Evolutionary conservation across 1,140 invertebrate genomes (phyloP).

Genomic region (Orchestia grillus): DNA sequence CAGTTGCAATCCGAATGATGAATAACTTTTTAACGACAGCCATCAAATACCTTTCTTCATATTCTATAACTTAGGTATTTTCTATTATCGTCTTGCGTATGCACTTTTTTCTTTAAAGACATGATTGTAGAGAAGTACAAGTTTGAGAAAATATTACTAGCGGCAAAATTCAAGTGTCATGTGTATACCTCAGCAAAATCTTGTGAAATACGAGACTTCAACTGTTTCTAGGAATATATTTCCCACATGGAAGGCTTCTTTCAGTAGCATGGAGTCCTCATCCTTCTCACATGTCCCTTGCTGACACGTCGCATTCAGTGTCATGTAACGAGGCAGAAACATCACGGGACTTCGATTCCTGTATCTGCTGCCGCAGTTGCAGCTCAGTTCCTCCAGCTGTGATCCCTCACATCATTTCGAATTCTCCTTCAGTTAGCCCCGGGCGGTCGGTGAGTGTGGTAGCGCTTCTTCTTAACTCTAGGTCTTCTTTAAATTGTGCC

Average conservation of each 20-base stretch:
- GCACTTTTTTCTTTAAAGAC: no score
- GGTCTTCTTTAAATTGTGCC: neutral
- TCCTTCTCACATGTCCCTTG: neutral
- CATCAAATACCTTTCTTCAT: neutral
- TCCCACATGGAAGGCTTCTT: neutral
- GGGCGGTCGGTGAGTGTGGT: neutral
- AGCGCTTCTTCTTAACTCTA: neutral
- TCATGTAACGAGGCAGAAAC: neutral
- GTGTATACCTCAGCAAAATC: neutral
- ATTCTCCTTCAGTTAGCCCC: conserved; percentile 35
- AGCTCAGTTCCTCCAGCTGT: conserved; percentile 23
- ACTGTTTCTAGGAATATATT: neutral
- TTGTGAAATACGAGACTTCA: neutral
- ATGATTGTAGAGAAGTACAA: no score
- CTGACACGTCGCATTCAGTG: neutral
- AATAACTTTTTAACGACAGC: neutral
- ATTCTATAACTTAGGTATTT: neutral
- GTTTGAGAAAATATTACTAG: no score
- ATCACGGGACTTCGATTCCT: neutral
- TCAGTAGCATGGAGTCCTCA: neutral
- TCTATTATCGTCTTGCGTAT: no score
- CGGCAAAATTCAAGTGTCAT: neutral
- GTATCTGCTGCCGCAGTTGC: neutral
- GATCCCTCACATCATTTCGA: conserved; percentile 25
- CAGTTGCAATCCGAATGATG: neutral